Evolutionary conservation across 2,797 vertebrate species (phyloP), one percentile per base, ranked within the genome.

Genomic region (Spinus pinus): DNA sequence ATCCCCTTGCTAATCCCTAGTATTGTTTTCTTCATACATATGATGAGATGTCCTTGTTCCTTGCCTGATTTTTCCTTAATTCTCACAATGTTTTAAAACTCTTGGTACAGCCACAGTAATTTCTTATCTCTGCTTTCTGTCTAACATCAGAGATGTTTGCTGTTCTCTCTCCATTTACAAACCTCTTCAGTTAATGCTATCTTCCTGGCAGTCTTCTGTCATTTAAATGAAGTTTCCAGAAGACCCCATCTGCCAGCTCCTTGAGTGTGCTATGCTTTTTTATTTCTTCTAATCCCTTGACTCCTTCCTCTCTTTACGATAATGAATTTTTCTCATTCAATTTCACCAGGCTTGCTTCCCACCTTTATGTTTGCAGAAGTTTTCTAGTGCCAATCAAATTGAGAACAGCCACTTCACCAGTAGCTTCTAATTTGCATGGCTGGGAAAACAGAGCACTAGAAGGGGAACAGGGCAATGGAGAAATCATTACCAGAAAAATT

Each of bases 161-260:
- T 88, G 14, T 80, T 90, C 42, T 69, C 39, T 70, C 33, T 58
- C 46, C 20, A 60, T 82, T 87, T 72, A 53, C 10, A 72, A 78
- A 30, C 28, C 35, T 58, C 58, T 92, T 62, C 65, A 80, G 39
- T 58, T 65, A 80, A 60, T 73, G 22, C 65, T 62, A 31, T 31
- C 24, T 56, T 77, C 28, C 41, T 73, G 57, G 35, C 30, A 94
- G 30, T 49, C 51, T 82, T 90, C 39, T 80, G n/a, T 70, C 44
- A 44, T 50, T 58, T 88, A 83, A 87, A 79, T 72, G 56, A 51
- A 53, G 14, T 90, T 96, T 95, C 47, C 72, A 86, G 60, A 90
- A 80, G 31, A 35, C 28, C 77, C 39, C 33, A 70, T 82, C 28
- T 88, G 27, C 56, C 41, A 62, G 28, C 35, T 67, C 49, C 37